Evolutionary conservation across 2,797 vertebrate genomes (phyloP).

Genomic region (Alouatta caraya): DNA sequence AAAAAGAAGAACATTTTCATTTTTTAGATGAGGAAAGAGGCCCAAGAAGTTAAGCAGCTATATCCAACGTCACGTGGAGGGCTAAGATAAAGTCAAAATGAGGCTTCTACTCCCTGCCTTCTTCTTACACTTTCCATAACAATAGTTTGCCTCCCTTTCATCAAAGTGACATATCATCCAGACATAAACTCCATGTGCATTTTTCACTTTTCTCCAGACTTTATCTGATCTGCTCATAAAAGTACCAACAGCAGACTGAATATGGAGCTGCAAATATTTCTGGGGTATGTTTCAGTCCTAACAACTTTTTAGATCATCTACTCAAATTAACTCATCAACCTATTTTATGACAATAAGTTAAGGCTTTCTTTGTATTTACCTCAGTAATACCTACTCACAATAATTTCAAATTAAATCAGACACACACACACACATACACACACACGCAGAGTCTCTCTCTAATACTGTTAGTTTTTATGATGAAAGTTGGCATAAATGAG

Average conservation of each 20-base stretch:
- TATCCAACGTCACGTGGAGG: background rate
- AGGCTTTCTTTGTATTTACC: background rate
- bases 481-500: background rate
- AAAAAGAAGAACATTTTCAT: background rate
- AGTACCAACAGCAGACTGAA: background rate
- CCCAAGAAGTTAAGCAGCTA: background rate
- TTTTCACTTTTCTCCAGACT: background rate
- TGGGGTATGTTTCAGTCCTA: background rate
- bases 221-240: background rate
- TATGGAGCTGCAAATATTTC: background rate
- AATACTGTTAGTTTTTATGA: background rate
- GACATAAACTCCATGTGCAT: background rate
- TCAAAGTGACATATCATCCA: background rate
- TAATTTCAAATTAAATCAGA: background rate
- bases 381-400: background rate
- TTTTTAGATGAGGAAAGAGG: constrained; percentile 14
- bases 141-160: background rate
- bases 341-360: background rate
- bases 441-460: background rate
- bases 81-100: background rate
- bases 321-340: background rate
- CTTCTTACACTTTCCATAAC: background rate
- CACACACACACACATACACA: background rate
- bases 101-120: background rate
- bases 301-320: background rate